Base-by-base conservation (phyloP, 2,888 invertebrate species). In the Aleiodes testaceus region DNA sequence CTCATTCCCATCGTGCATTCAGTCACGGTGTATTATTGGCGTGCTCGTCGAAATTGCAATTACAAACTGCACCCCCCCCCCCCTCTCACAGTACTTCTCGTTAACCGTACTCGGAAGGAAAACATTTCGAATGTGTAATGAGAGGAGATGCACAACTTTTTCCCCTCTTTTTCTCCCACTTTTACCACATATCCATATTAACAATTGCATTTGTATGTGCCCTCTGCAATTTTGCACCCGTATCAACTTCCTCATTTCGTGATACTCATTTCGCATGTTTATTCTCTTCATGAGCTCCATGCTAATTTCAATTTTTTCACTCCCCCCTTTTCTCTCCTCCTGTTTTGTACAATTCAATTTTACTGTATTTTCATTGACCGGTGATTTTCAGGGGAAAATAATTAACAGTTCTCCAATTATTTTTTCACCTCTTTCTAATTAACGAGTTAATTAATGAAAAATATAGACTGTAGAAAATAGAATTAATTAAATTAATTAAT, bases 51-150 rank as follows among this genome's bases (percentile, higher is more conserved):
- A 70, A 74, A 61, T 72, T 68, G 68, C 70, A 71, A 72, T 72
- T 74, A 70, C 70, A 70, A 72, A 70, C 66, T 72, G 69, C 50
- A 72, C 66, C 63, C 50, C 72, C n/a, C n/a, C n/a, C n/a, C n/a
- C n/a, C n/a, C n/a, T n/a, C n/a, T n/a, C n/a, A n/a, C n/a, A n/a
- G 69, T 69, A 64, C 67, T 70, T 68, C 70, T 69, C 74, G 66
- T 69, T 63, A 63, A 74, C 64, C 45, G 64, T 67, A 44, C 53
- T 64, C 63, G 67, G 64, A 68, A 72, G 72, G 67, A 72, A 68
- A 72, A 67, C 72, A 72, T 72, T 68, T 22, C 67, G 47, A 72
- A 72, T 72, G 67, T 72, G 64, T 72, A 72, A 72, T 72, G 64
- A 72, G 72, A 18, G 49, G 3, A 26, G 30, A n/a, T 16, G 16